Evolutionary conservation across 2,888 invertebrate species (phyloP), one percentile per base, ranked within the genome.

Genomic region (Megamerina dolium): DNA sequence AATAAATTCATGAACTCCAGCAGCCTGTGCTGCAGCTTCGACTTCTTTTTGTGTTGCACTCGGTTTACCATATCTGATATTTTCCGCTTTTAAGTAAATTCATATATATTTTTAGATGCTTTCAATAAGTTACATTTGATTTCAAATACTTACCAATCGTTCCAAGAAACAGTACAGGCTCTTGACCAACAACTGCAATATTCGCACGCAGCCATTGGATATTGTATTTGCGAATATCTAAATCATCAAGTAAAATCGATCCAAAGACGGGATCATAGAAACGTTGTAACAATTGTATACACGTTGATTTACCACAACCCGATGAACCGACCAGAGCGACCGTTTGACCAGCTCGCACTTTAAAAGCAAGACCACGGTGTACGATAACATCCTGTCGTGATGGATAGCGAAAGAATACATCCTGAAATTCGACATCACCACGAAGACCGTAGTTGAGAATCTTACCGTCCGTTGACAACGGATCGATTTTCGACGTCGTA

Each of bases 111-210:
- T 13, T 29, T n/a, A 29, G 9, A 29, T 13, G n/a, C n/a, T 20
- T 6, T 3, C 4, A 14, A 13, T 34, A 20, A 20, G 5, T 12
- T 9, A 12, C 16, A 32, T 3, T 9, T 4, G n/a, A 32, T 5
- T 8, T 30, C n/a, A n/a, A n/a, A 10, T 9, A 34, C 37, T 34
- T 50, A 65, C 64, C 60, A 47, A 93, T 87, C 17, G 81, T 81
- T 4, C 86, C 83, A 57, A 85, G 82, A 67, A 93, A 92, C 6
- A 93, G 74, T 4, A 87, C 83, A 0, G 90, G 92, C 54, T 93
- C 92, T 66, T 93, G 92, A 0, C 89, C 87, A 12, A 93, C 92
- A 5, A 91, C 79, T 0, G 88, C 90, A 48, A 92, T 84, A 60
- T 87, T 83, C 21, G 78, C 77, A 40, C 92, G 75, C 18, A 87